Percentiles rank a stretch among this genome's conserved stretches.
Conservation (phyloP, 2,113 vertebrate genomes). For the Chaenocephalus aceratus region DNA sequence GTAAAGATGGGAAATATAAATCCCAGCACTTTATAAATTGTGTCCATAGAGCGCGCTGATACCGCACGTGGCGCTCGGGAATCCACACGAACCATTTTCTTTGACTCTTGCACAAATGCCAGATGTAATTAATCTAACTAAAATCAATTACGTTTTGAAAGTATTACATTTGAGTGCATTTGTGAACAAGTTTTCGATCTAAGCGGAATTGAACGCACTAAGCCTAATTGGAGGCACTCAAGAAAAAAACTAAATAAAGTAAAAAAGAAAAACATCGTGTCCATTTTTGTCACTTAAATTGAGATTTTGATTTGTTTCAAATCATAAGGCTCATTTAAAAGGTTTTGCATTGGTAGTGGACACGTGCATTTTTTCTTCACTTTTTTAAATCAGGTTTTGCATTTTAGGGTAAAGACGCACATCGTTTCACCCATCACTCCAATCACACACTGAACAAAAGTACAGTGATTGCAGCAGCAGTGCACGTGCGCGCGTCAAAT, state of each 20-base stretch:
- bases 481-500: neutral
- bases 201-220: slow-evolving; percentile 49
- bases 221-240: neutral
- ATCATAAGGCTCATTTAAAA: too few relatives aligned
- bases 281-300: too few relatives aligned
- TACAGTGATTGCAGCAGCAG: too few relatives aligned
- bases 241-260: neutral
- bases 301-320: neutral
- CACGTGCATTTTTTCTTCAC: neutral
- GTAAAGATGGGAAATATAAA: neutral
- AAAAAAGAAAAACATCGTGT: neutral
- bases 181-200: neutral
- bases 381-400: neutral
- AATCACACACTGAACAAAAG: neutral
- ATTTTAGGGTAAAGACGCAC: neutral
- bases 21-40: neutral
- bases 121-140: too few relatives aligned
- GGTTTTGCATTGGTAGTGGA: neutral
- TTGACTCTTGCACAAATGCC: neutral
- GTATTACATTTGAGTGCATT: neutral
- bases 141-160: too few relatives aligned
- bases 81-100: neutral
- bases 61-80: slow-evolving; percentile 2
- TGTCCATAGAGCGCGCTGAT: neutral
- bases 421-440: neutral